Percentiles rank a stretch among this genome's conserved stretches.
These are phyloP conservation scores for Vulpes vulpes DNA, from an alignment of 2,113 vertebrate genomes.

Conservation along the genomic window DNA sequence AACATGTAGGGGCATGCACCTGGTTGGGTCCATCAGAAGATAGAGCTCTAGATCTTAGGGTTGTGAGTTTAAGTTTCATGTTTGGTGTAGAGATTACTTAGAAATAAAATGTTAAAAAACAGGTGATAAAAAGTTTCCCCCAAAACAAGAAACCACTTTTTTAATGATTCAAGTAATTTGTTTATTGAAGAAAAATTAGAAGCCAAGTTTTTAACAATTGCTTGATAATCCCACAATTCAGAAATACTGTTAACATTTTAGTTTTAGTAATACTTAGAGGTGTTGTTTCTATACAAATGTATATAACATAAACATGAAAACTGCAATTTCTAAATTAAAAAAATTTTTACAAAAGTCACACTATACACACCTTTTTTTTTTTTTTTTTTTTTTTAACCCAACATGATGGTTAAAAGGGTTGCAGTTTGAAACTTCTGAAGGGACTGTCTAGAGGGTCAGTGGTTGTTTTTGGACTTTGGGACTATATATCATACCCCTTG, in stretches of 20 bases:
- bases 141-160: neutral
- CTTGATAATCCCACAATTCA: neutral
- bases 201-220: neutral
- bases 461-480: neutral
- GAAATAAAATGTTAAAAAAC: neutral
- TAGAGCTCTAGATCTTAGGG: neutral
- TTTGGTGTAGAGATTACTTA: neutral
- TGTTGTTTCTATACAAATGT: neutral
- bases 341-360: neutral
- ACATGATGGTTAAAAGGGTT: neutral
- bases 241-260: slow-evolving; percentile 12
- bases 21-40: neutral
- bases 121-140: neutral
- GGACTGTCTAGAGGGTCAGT: neutral
- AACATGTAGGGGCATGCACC: neutral
- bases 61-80: neutral
- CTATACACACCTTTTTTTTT: neutral
- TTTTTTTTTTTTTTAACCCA: neutral
- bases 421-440: neutral
- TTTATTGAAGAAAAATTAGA: slow-evolving; percentile 23
- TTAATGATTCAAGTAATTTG: slow-evolving; percentile 18
- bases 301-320: neutral
- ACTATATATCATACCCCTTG: neutral
- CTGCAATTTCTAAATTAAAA: neutral
- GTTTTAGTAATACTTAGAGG: neutral